Evolutionary conservation across 2,797 vertebrate species (phyloP).

Genomic region (Malurus leucopterus): DNA sequence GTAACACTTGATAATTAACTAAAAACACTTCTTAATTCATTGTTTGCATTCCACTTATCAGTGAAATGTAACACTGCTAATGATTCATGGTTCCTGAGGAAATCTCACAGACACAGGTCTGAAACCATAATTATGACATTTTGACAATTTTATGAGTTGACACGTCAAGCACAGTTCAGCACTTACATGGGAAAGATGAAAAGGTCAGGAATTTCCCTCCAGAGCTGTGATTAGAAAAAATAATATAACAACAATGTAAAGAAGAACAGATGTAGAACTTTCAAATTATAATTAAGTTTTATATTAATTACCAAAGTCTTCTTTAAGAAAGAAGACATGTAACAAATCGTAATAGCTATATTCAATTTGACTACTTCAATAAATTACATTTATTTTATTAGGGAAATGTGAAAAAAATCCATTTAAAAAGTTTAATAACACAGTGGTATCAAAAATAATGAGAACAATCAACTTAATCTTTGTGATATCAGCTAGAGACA

Average conservation of each 20-base stretch:
- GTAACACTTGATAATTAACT: background rate
- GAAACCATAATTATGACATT: background rate
- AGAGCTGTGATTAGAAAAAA: background rate
- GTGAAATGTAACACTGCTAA: background rate
- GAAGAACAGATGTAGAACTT: background rate
- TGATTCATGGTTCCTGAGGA: constrained; percentile 11
- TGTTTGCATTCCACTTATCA: background rate
- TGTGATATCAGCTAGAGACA: background rate
- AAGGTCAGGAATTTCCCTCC: background rate
- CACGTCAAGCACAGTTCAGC: background rate
- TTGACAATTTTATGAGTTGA: background rate
- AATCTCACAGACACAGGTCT: background rate
- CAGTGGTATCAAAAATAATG: background rate
- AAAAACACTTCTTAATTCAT: background rate
- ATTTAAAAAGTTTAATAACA: background rate
- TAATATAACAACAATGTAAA: background rate
- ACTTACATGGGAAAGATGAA: background rate
- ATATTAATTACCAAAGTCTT: background rate
- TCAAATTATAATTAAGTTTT: background rate
- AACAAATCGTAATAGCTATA: background rate
- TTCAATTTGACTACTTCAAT: background rate
- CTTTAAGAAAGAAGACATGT: background rate
- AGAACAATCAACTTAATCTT: background rate
- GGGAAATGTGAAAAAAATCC: background rate
- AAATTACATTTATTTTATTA: background rate